Evolutionary conservation across 2,797 vertebrate genomes (phyloP).

Genomic region (Pyrocephalus nanus): DNA sequence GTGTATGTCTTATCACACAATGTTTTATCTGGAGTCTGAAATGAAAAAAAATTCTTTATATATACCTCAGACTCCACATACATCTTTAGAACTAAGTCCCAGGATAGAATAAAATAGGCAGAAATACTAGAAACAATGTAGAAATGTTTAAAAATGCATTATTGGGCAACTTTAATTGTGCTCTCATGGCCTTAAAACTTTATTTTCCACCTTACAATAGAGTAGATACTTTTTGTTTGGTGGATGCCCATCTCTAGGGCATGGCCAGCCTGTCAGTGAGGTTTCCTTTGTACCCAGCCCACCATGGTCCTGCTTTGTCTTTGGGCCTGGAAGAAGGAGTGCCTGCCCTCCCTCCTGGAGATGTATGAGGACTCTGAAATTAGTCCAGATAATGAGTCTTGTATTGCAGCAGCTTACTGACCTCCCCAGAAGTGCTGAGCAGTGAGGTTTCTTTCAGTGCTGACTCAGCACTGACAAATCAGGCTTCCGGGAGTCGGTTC

Average conservation of each 20-base stretch:
- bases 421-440: neutral
- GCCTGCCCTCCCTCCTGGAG: neutral
- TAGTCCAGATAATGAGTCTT: neutral
- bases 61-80: neutral
- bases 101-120: neutral
- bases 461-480: neutral
- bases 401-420: neutral
- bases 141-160: neutral
- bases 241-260: neutral
- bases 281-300: accelerated
- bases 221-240: neutral
- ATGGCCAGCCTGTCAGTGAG: neutral
- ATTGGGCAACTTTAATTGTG: neutral
- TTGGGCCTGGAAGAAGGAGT: accelerated
- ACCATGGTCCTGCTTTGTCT: neutral
- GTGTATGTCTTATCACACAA: neutral
- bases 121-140: neutral
- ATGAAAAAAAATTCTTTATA: neutral
- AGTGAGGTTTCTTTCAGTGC: accelerated
- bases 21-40: neutral
- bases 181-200: neutral
- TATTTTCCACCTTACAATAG: neutral
- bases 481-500: accelerated
- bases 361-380: neutral
- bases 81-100: neutral